These are phyloP conservation scores for Andrena fulva DNA, from an alignment of 2,888 invertebrate species.

Conservation along the genomic window DNA sequence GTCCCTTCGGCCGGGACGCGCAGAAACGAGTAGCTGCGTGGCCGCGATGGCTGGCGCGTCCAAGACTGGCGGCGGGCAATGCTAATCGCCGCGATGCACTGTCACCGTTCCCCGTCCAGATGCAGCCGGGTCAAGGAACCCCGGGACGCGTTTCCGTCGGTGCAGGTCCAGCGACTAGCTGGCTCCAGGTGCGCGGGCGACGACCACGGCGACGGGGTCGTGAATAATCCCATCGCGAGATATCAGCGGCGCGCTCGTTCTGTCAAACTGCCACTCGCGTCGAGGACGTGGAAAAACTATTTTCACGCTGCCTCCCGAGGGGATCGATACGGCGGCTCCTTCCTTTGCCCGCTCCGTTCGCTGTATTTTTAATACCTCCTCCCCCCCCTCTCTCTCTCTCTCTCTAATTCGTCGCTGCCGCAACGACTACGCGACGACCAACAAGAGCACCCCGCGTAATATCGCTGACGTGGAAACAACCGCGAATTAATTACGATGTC, in stretches of 20 bases:
- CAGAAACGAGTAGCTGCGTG: no score
- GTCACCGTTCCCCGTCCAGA: slow-evolving; percentile 43
- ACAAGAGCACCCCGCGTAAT: background rate
- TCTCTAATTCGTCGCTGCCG: slow-evolving; percentile 36
- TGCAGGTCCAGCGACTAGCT: slow-evolving; percentile 55
- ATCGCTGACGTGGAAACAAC: background rate
- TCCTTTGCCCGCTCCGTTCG: slow-evolving; percentile 20
- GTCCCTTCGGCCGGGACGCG: background rate
- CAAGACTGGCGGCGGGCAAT: background rate
- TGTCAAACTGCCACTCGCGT: slow-evolving; percentile 61
- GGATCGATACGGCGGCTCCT: slow-evolving; percentile 52
- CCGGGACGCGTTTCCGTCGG: slow-evolving; percentile 50
- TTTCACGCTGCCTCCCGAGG: slow-evolving; percentile 36
- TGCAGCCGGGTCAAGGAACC: slow-evolving; percentile 63
- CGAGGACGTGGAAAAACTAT: slow-evolving; percentile 54
- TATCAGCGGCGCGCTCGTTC: slow-evolving; percentile 47
- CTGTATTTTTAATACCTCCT: slow-evolving; percentile 47
- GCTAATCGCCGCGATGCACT: slow-evolving; percentile 40
- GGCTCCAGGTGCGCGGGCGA: slow-evolving; percentile 61
- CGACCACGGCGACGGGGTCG: slow-evolving; percentile 32
- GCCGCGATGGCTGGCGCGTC: no score
- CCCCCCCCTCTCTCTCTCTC: no score
- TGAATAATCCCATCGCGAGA: slow-evolving; percentile 66
- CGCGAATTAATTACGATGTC: slow-evolving; percentile 16
- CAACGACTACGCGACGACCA: background rate